Conservation (phyloP, 2,113 vertebrate species). For the Tychaedon coryphoeus region DNA sequence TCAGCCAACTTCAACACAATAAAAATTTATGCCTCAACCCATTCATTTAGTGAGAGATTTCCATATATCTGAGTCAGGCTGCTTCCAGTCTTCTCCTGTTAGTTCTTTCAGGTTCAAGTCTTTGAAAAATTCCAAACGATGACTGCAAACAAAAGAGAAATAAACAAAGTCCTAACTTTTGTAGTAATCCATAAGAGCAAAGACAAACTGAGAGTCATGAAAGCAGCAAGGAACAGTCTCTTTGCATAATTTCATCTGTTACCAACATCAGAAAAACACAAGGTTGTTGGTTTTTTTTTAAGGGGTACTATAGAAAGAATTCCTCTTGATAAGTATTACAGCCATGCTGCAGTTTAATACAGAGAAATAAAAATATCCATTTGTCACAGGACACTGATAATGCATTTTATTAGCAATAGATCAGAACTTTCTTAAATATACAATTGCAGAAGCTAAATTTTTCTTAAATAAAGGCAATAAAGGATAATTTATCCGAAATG, state of each 20-base stretch:
- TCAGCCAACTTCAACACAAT: not conserved
- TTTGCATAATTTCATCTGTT: not conserved
- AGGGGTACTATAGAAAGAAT: not conserved
- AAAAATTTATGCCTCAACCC: not conserved
- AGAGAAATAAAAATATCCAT: not conserved
- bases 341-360: not conserved
- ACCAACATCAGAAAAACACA: not conserved
- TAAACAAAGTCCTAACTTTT: not conserved
- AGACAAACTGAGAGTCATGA: not conserved
- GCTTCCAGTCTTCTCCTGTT: conserved; percentile 70
- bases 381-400: not conserved
- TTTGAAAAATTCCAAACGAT: conserved; percentile 75
- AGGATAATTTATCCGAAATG: not conserved
- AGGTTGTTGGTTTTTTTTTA: not conserved
- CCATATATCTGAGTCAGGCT: conserved; percentile 72
- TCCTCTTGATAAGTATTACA: not conserved
- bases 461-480: not conserved
- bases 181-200: not conserved
- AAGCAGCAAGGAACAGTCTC: not conserved
- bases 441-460: not conserved
- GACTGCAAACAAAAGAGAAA: conserved; percentile 57
- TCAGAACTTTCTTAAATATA: not conserved
- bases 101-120: conserved; percentile 60
- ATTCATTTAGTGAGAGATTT: not conserved
- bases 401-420: not conserved